These are phyloP conservation scores for Linnaemya tessellans DNA, from an alignment of 2,888 invertebrate species.

Conservation along the genomic window DNA sequence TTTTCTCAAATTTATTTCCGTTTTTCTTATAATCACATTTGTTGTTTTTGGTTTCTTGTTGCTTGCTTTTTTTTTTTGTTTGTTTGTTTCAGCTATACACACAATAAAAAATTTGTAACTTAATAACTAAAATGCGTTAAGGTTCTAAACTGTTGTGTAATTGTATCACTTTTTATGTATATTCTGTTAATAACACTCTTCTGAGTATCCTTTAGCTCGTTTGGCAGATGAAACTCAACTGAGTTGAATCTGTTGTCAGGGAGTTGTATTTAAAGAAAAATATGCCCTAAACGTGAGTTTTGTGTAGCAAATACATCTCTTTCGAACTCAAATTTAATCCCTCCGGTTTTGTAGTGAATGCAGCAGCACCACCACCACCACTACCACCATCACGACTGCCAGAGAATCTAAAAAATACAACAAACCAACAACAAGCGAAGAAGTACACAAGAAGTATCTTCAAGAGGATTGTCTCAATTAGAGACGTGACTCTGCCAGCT, in stretches of 20 bases:
- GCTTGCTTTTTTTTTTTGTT: too few species aligned
- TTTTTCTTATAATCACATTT: slow-evolving; percentile 45
- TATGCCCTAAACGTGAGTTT: slow-evolving; percentile 33
- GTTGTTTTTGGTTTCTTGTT: slow-evolving; percentile 44
- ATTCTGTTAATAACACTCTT: slow-evolving; percentile 5
- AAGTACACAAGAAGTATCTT: slow-evolving; percentile 58
- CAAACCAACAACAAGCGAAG: not conserved
- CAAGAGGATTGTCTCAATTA: slow-evolving; percentile 68
- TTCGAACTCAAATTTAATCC: slow-evolving; percentile 68
- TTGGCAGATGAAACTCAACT: slow-evolving; percentile 80
- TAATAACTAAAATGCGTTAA: slow-evolving; percentile 51
- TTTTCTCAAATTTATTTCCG: slow-evolving; percentile 66
- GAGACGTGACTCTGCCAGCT: slow-evolving; percentile 51
- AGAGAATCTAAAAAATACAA: slow-evolving; percentile 53
- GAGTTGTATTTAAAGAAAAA: slow-evolving; percentile 82
- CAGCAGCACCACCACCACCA: slow-evolving; percentile 61
- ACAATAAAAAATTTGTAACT: slow-evolving; percentile 26
- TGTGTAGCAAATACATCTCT: slow-evolving; percentile 50
- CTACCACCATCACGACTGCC: slow-evolving; percentile 47
- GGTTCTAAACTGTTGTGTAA: slow-evolving; percentile 45
- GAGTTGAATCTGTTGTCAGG: slow-evolving; percentile 79
- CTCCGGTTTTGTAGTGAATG: slow-evolving; percentile 35
- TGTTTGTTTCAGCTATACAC: too few species aligned
- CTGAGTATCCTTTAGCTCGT: slow-evolving; percentile 74
- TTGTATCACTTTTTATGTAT: slow-evolving; percentile 29